Evolutionary conservation across 2,888 invertebrate species (phyloP), one percentile per base, ranked within the genome.

Genomic region (Agonopterix subpropinquella): DNA sequence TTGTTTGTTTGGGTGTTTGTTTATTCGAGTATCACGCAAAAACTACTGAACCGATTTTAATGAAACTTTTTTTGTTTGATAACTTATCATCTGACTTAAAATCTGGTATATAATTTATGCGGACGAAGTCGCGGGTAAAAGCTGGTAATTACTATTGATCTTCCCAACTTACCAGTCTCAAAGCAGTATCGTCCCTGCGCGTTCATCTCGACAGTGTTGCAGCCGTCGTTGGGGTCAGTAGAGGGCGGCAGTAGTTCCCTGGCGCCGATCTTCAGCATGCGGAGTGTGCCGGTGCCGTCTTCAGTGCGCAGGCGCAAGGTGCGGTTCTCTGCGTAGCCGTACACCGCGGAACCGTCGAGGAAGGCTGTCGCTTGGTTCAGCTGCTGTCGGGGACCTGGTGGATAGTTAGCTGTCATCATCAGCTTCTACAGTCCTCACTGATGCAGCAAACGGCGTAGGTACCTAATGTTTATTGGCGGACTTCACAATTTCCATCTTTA

Each of bases 321-420:
- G 1, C 90, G 80, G 4, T 77, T 70, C 3, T 86, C 82, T 2
- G 88, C 87, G 47, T 90, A 91, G 0, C 97, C 95, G 67, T 97
- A 97, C 9, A 97, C 91, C 1, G 91, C 91, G 0, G 96, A 96
- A 0, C 91, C 97, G 72, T 98, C 98, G 11, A 98, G 91, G 76
- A 92, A 97, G 0, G 96, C 90, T 0, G 95, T 93, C 0, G 93
- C 95, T 82, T 96, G 96, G 80, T 95, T 96, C 49, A 96, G 72
- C 67, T 97, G 97, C 65, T 97, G 92, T 5, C 97, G 89, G 1
- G 94, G 93, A 10, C 95, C 92, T 91, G 47, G 37, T 1, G 39
- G 10, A 35, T 15, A 5, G 18, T 35, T 18, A 8, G 10, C 8
- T 39, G n/a, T 28, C 28, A 7, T 28, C 28, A 28, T 28, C 5